A percentile compares a stretch with the other conserved stretches of the same genome.
These are phyloP conservation scores for Heteractis magnifica DNA, from an alignment of 92 coral and sea anemone genomes.

Conservation along the genomic window DNA sequence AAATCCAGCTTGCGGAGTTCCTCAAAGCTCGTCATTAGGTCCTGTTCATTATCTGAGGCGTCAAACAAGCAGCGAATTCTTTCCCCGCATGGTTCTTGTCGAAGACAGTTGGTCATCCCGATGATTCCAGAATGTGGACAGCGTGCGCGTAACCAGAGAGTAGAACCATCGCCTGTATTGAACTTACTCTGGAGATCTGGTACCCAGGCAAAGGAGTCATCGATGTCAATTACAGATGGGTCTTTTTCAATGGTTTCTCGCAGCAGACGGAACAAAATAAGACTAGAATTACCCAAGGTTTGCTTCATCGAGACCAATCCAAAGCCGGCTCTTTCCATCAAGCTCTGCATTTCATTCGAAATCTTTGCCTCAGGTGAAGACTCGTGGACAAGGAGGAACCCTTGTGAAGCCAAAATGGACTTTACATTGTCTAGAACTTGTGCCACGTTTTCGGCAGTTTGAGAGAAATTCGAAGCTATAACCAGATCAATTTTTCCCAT, in stretches of 20 bases:
- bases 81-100: conserved; percentile 78
- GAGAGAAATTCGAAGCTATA: conserved; percentile 56
- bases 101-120: conserved; percentile 84
- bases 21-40: conserved; percentile 41
- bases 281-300: conserved; percentile 47
- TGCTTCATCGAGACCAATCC: conserved; percentile 52
- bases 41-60: conserved; percentile 34
- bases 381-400: conserved; percentile 69
- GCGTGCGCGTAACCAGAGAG: conserved; percentile 62
- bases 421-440: conserved; percentile 50
- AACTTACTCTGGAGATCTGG: conserved; percentile 59
- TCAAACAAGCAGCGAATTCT: conserved; percentile 76
- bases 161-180: conserved; percentile 48
- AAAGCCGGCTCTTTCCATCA: conserved; percentile 49
- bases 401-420: conserved; percentile 52
- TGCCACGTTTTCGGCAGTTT: conserved; percentile 32
- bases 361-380: conserved; percentile 30
- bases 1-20: conserved; percentile 54
- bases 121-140: conserved; percentile 62
- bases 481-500: conserved; percentile 62
- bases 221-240: conserved; percentile 60
- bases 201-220: conserved; percentile 69
- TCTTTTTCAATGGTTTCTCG: conserved; percentile 39
- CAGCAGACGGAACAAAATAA: conserved; percentile 54
- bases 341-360: conserved; percentile 3